phyloP scores from a whole-genome alignment of 2,113 vertebrate genomes.

The Eulemur macaco region DNA sequence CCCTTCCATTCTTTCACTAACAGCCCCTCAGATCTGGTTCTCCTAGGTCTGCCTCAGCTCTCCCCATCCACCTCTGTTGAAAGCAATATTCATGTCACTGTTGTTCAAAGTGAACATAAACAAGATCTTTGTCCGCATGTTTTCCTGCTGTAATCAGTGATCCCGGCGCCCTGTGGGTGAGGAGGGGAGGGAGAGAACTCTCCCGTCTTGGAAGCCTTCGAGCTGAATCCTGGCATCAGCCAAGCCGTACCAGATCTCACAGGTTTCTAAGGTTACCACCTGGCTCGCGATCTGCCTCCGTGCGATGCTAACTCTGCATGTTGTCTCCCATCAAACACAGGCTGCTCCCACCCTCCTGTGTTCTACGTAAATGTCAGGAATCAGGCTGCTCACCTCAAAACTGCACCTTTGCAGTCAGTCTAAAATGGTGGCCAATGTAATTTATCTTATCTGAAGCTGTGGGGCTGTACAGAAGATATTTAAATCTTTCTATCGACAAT shows the following conservation, averaged over 20 bases:
- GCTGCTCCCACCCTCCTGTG: accelerated
- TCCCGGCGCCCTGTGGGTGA: accelerated
- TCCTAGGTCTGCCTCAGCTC: not conserved
- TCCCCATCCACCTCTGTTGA: accelerated
- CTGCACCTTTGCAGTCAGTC: not conserved
- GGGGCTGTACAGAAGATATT: not conserved
- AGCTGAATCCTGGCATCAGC: not conserved
- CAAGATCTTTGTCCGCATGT: not conserved
- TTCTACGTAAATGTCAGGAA: not conserved
- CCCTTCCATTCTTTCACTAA: accelerated
- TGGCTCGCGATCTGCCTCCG: not conserved
- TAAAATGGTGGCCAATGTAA: not conserved
- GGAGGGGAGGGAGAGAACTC: not conserved
- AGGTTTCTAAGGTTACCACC: not conserved
- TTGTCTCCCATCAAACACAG: not conserved
- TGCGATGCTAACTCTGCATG: accelerated
- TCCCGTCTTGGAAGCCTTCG: not conserved
- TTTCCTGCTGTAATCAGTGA: not conserved
- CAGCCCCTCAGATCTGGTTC: no score
- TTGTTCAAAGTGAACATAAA: not conserved
- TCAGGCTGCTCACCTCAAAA: not conserved
- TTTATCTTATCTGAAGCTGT: no score
- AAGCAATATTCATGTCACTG: not conserved
- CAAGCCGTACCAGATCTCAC: not conserved
- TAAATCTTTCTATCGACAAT: not conserved